Base-by-base conservation (phyloP, 2,888 invertebrate species). In the Lasioglossum villosulum region DNA sequence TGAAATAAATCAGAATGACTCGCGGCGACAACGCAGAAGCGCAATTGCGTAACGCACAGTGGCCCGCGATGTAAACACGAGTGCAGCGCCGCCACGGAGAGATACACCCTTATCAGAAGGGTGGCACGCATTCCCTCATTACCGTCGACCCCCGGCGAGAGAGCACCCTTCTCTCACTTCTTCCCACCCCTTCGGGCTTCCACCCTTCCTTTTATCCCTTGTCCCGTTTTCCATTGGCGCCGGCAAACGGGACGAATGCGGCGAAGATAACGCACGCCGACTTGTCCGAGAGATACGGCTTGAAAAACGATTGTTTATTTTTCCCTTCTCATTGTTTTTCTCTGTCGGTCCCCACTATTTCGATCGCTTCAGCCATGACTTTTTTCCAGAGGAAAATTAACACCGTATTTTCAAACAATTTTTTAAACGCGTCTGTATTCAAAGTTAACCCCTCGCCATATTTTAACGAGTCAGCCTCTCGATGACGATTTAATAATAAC, bases 61-160 rank as follows among this genome's bases (percentile, higher is more conserved):
- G 87, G 85, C 80, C 81, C 86, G 80, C 78, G 86, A 86, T 89
- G 87, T 90, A 90, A 90, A 90, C 90, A 90, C 83, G 89, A 82
- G 84, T 87, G 89, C 89, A 89, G 56, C 78, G 63, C 63, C 81
- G 73, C 72, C 86, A 86, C 74, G 75, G 83, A 76, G 88, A 91
- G 89, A 91, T 88, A 91, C 88, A 90, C 89, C 89, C 91, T 93
- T 92, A 92, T 92, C 92, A 89, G 86, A 83, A 86, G 89, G 79
- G 90, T 84, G 90, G 90, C 92, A 92, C 89, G 91, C 93, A 91
- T 92, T 91, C 90, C 88, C 92, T 93, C 93, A 92, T 93, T 93
- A 92, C 91, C 86, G 86, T 72, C 77, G 86, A 37, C 68, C 75
- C 77, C 72, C 86, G 82, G 75, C 83, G 85, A 80, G 76, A 80